A percentile compares a stretch with the other conserved stretches of the same genome.
phyloP scores from a whole-genome alignment of 2,888 invertebrate genomes.

The Lepidocyrtinus sp. region DNA sequence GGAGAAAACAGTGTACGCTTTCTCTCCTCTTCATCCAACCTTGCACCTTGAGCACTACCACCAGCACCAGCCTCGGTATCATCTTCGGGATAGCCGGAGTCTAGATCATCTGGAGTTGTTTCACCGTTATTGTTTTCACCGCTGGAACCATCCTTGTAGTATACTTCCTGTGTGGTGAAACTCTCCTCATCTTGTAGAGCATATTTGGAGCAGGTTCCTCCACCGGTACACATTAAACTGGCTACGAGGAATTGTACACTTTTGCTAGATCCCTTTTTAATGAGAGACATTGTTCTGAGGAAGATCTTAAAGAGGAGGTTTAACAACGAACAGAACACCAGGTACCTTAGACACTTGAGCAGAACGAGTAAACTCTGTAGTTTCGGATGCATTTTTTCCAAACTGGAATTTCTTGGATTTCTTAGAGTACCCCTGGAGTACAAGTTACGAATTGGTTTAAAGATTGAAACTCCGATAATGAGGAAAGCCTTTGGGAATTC shows the following conservation, averaged over 20 bases:
- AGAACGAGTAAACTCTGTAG: constrained; percentile 32
- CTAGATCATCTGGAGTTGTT: neutral
- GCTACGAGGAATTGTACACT: constrained; percentile 38
- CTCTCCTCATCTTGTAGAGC: constrained; percentile 54
- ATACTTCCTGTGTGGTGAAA: constrained; percentile 58
- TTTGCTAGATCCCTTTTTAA: constrained; percentile 44
- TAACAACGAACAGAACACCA: constrained; percentile 42
- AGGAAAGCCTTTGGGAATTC: no score
- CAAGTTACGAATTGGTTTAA: no score
- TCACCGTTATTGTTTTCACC: constrained; percentile 22
- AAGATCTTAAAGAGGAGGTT: constrained; percentile 40
- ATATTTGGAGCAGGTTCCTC: constrained; percentile 40
- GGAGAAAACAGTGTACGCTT: constrained; percentile 11
- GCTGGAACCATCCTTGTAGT: constrained; percentile 34
- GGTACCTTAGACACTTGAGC: constrained; percentile 32
- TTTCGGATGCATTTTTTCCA: constrained; percentile 39
- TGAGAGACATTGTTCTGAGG: constrained; percentile 4
- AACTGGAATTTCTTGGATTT: no score
- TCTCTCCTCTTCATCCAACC: neutral
- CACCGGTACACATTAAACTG: constrained; percentile 56
- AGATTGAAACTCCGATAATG: no score
- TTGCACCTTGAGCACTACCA: neutral
- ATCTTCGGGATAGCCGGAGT: neutral
- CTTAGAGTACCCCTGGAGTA: no score
- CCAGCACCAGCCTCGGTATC: neutral